A percentile compares a stretch with the other conserved stretches of the same genome.
These are phyloP conservation scores for Myripristis murdjan DNA, from an alignment of 2,797 vertebrate genomes.

Conservation along the genomic window DNA sequence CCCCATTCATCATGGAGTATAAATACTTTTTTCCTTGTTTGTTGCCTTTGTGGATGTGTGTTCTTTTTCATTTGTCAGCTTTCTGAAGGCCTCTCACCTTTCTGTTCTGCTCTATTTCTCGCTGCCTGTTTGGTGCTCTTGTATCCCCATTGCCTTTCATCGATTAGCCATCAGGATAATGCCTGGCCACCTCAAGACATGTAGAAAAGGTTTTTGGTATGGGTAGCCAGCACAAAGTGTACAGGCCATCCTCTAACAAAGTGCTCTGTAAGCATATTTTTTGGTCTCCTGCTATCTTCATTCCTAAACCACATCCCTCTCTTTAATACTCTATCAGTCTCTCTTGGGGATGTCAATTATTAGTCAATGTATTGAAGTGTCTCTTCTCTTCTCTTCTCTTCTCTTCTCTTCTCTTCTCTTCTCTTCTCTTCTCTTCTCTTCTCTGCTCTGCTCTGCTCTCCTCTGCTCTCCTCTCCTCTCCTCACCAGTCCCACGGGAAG, in stretches of 20 bases:
- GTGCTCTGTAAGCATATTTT: constrained; percentile 35
- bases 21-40: constrained; percentile 67
- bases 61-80: constrained; percentile 64
- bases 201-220: constrained; percentile 56
- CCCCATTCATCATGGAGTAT: constrained; percentile 70
- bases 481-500: constrained; percentile 93
- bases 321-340: not conserved
- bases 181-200: constrained; percentile 40
- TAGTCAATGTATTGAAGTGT: not conserved
- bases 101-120: constrained; percentile 67
- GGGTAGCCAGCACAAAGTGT: constrained; percentile 22
- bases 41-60: constrained; percentile 54
- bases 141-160: constrained; percentile 63
- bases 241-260: constrained; percentile 10
- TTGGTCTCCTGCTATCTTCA: too few relatives aligned
- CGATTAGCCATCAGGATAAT: constrained; percentile 67
- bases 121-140: constrained; percentile 53
- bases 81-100: constrained; percentile 61
- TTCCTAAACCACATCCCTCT: constrained; percentile 4
- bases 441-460: not conserved
- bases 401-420: not conserved
- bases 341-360: not conserved
- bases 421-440: not conserved
- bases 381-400: not conserved
- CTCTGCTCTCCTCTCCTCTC: constrained; percentile 49